Conservation (phyloP, 2,797 vertebrate genomes). For the Megalops cyprinoides region DNA sequence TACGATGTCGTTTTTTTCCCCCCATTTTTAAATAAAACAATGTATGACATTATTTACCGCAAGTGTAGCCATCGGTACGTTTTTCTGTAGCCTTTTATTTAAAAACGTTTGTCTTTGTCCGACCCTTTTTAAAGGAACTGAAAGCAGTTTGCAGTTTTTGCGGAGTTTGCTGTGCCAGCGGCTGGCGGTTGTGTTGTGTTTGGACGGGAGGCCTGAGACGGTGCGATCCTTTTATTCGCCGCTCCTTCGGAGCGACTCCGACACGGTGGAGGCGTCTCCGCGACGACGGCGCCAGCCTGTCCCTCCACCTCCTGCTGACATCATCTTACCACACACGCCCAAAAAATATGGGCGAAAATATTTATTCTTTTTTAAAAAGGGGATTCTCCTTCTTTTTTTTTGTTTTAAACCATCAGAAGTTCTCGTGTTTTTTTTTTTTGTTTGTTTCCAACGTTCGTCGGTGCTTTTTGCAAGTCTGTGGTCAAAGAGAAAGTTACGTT, state of each 20-base stretch:
- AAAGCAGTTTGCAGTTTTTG: conserved; percentile 83
- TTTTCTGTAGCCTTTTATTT: conserved; percentile 61
- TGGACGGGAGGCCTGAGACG: conserved; percentile 87
- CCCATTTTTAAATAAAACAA: conserved; percentile 88
- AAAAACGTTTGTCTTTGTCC: conserved; percentile 60
- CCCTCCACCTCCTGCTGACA: conserved; percentile 61
- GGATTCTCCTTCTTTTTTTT: conserved; percentile 81
- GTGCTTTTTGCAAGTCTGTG: conserved; percentile 83
- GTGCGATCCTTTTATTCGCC: conserved; percentile 69
- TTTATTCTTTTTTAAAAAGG: conserved; percentile 86
- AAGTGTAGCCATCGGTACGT: conserved; percentile 89
- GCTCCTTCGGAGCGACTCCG: conserved; percentile 36
- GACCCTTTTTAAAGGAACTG: conserved; percentile 76
- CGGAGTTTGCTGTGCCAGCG: conserved; percentile 70
- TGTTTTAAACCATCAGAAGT: conserved; percentile 81
- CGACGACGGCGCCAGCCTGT: conserved; percentile 54
- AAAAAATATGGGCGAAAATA: conserved; percentile 85
- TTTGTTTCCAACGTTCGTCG: conserved; percentile 76
- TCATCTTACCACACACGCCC: conserved; percentile 70
- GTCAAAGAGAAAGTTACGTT: conserved; percentile 63
- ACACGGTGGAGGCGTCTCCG: conserved; percentile 22
- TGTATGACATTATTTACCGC: conserved; percentile 90
- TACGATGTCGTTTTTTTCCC: conserved; percentile 91
- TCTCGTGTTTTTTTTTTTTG: too few relatives aligned
- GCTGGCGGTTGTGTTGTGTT: conserved; percentile 68